These are phyloP conservation scores for Okapia johnstoni DNA, from an alignment of 2,113 vertebrate species.

Conservation along the genomic window DNA sequence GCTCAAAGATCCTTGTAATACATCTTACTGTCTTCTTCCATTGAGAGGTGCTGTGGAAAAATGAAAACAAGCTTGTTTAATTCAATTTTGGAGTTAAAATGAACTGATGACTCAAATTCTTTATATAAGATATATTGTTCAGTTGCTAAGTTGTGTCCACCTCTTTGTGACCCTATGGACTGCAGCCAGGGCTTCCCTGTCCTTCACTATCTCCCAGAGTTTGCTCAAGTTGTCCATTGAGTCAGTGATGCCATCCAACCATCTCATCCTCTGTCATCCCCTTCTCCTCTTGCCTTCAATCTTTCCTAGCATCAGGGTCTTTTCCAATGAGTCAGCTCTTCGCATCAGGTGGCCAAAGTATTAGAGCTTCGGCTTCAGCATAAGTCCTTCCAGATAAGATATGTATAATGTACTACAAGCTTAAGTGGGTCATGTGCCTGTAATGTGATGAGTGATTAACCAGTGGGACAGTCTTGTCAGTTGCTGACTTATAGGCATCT, in stretches of 20 bases:
- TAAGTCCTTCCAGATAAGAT: neutral
- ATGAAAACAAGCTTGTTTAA: neutral
- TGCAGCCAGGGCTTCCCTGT: neutral
- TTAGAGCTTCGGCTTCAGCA: neutral
- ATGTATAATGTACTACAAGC: neutral
- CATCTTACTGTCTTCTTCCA: neutral
- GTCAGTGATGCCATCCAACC: neutral
- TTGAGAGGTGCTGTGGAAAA: neutral
- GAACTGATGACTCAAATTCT: neutral
- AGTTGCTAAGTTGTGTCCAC: neutral
- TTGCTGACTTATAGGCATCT: neutral
- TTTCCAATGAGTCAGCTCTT: neutral
- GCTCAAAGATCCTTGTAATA: neutral
- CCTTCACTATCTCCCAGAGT: neutral
- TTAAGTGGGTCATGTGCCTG: neutral
- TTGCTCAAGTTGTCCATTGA: neutral
- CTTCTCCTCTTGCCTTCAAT: neutral
- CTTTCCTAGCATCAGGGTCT: neutral
- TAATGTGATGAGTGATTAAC: neutral
- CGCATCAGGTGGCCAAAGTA: neutral
- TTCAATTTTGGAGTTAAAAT: neutral
- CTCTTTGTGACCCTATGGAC: neutral
- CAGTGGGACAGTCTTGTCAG: neutral
- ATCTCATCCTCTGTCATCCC: neutral
- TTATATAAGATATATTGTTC: neutral